A percentile compares a stretch with the other conserved stretches of the same genome.
These are phyloP conservation scores for Danio tinwini DNA, from an alignment of 2,797 vertebrate species.

Conservation along the genomic window DNA sequence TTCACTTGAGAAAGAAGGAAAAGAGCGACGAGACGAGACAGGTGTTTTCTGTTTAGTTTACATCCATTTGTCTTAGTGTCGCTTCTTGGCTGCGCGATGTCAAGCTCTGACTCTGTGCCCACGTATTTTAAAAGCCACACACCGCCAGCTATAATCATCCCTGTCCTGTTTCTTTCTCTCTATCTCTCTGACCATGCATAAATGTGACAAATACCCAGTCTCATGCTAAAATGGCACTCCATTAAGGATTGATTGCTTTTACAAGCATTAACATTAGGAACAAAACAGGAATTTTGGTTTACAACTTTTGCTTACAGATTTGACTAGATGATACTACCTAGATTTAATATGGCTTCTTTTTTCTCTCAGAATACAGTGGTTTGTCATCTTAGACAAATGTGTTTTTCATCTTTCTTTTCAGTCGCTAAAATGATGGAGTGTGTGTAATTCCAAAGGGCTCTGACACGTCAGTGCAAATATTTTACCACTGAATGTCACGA, in stretches of 20 bases:
- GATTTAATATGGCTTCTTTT: background rate
- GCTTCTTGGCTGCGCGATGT: slow-evolving; percentile 34
- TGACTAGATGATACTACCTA: background rate
- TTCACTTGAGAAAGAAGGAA: background rate
- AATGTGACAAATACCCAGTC: slow-evolving; percentile 3
- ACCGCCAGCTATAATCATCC: slow-evolving; percentile 18
- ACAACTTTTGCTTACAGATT: background rate
- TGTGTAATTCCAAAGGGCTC: slow-evolving; percentile 1
- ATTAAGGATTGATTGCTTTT: slow-evolving; percentile 32
- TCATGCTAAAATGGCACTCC: slow-evolving; percentile 23
- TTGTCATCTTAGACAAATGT: slow-evolving; percentile 8
- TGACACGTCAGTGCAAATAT: slow-evolving; percentile 9
- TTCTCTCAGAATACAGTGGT: slow-evolving; percentile 1
- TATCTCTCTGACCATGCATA: slow-evolving; percentile 19
- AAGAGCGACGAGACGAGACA: slow-evolving; percentile 1
- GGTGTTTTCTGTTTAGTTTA: slow-evolving; percentile 15
- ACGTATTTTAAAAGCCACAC: slow-evolving; percentile 32
- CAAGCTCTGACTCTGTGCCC: slow-evolving; percentile 25
- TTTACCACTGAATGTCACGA: slow-evolving; percentile 3
- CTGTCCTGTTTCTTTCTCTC: background rate
- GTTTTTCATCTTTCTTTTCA: slow-evolving; percentile 6
- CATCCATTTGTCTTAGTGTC: slow-evolving; percentile 28
- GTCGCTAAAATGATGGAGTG: background rate
- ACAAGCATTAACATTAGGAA: slow-evolving; percentile 24
- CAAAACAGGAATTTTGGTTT: slow-evolving; percentile 14